phyloP scores from a whole-genome alignment of 2,888 invertebrate species.

The Trichacis sp. region DNA sequence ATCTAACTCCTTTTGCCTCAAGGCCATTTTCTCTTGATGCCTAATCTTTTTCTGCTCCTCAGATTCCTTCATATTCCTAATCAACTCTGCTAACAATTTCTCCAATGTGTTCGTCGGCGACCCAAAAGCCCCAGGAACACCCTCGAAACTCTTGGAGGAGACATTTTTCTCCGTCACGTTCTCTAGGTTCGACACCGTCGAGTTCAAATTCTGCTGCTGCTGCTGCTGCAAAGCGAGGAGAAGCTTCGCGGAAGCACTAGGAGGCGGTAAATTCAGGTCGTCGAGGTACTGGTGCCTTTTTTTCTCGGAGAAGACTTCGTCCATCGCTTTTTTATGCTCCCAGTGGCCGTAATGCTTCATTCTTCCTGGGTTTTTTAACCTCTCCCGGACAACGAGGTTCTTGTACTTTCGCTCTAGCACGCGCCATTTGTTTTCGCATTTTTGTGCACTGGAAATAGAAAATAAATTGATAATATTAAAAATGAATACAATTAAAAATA shows the following conservation, averaged over 20 bases:
- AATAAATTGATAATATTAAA: too few species aligned
- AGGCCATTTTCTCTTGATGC: conserved; percentile 46
- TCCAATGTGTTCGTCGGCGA: conserved; percentile 27
- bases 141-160: conserved; percentile 12
- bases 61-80: conserved; percentile 44
- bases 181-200: conserved; percentile 3
- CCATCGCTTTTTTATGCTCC: conserved; percentile 61
- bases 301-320: conserved; percentile 60
- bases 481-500: too few species aligned
- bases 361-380: conserved; percentile 60
- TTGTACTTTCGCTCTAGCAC: conserved; percentile 63
- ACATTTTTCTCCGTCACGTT: conserved; percentile 22
- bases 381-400: conserved; percentile 58
- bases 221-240: neutral
- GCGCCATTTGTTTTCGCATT: conserved; percentile 63
- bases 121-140: neutral
- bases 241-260: conserved; percentile 1
- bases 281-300: conserved; percentile 49
- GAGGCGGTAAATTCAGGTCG: conserved; percentile 46
- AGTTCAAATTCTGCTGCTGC: neutral
- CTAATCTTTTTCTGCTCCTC: conserved; percentile 47
- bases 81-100: conserved; percentile 45
- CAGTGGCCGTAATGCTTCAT: conserved; percentile 62
- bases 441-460: neutral
- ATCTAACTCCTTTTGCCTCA: conserved; percentile 42